Evolutionary conservation across 2,888 invertebrate species (phyloP), one percentile per base, ranked within the genome.

Genomic region (Crocallis elinguaria): DNA sequence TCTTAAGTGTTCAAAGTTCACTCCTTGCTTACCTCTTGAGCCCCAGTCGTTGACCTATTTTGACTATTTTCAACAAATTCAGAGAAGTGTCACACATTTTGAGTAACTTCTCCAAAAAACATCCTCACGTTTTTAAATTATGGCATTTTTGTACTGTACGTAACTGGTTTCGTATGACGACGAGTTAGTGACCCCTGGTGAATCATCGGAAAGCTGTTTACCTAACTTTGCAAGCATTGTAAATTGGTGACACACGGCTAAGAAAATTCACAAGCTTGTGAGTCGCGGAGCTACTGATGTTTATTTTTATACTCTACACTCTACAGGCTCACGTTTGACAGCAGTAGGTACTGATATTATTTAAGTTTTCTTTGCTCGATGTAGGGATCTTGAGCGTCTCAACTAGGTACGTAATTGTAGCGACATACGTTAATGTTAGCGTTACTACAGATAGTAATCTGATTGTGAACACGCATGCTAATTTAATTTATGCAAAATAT

Each of bases 141-240:
- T 76, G 71, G 67, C 69, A 71, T 75, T 77, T 75, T 78, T 77
- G 71, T 64, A 64, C n/a, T n/a, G n/a, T n/a, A n/a, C n/a, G n/a
- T 65, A 83, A 85, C 86, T 69, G 83, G 87, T 86, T 85, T 73
- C 65, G 53, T 65, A 32, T 42, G 25, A 67, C 73, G 66, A 62
- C 64, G 69, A 61, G 84, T 77, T 70, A 83, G 53, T 85, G 86
- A 87, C 84, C 88, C 62, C 71, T 53, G 64, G 70, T 86, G 86
- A 88, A 55, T 88, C 86, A 88, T 55, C 62, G 50, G 46, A 33
- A 48, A 52, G 49, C 50, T 73, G 79, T 86, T 85, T 85, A 83
- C 84, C 57, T 67, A 52, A 67, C 57, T 54, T 66, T 53, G 49
- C 52, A 60, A 68, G 44, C n/a, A n/a, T 41, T 50, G 46, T 43